phyloP scores from a whole-genome alignment of 2,797 vertebrate species.

The Myotis myotis region DNA sequence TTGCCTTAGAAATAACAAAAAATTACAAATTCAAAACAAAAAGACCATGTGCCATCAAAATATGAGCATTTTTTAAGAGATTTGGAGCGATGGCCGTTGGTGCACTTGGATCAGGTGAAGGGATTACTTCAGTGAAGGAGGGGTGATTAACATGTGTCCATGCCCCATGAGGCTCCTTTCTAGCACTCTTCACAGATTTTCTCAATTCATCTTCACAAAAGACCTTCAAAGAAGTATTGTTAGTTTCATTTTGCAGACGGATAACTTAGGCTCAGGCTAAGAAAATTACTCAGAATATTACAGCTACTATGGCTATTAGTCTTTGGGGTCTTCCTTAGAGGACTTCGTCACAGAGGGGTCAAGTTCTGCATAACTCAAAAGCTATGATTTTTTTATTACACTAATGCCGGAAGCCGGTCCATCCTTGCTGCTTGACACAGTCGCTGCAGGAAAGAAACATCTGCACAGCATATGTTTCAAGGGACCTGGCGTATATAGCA shows the following conservation, averaged over 20 bases:
- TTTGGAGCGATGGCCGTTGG: background rate
- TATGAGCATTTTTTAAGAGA: background rate
- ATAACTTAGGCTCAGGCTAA: background rate
- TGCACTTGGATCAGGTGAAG: background rate
- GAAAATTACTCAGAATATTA: background rate
- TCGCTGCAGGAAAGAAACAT: no score
- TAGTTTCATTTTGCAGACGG: background rate
- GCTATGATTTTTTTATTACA: background rate
- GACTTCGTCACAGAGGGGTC: background rate
- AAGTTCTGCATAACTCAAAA: background rate
- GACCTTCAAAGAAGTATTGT: background rate
- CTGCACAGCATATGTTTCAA: no score
- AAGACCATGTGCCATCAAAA: background rate
- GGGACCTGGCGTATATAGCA: no score
- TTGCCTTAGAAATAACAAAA: conserved; percentile 6
- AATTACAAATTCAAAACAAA: background rate
- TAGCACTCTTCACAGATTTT: background rate
- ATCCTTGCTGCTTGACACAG: no score
- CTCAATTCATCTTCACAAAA: background rate
- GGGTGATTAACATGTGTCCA: background rate
- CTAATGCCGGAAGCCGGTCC: no score
- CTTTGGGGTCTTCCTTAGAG: background rate
- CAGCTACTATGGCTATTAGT: background rate
- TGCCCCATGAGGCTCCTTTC: background rate
- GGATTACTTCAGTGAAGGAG: background rate